Percentiles rank a stretch among this genome's conserved stretches.
phyloP scores from a whole-genome alignment of 2,888 invertebrate genomes.

The Globia sparganii region DNA sequence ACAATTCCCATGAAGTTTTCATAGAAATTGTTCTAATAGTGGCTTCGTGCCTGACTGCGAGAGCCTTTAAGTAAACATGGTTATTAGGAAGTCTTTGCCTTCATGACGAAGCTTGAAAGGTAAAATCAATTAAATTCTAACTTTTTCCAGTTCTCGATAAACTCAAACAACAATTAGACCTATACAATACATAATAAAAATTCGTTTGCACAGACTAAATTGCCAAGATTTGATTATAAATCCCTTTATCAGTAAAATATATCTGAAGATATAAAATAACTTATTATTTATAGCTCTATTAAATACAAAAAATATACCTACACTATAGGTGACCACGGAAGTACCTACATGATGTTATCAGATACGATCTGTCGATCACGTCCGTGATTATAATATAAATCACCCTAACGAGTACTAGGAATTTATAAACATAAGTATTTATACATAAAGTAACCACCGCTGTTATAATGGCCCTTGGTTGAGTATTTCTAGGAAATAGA shows the following conservation, averaged over 20 bases:
- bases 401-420: slow-evolving; percentile 31
- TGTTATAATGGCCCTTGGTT: neutral
- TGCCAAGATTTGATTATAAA: slow-evolving; percentile 28
- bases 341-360: slow-evolving; percentile 67
- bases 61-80: neutral
- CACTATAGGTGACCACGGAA: slow-evolving; percentile 54
- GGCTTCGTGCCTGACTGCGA: too few relatives aligned
- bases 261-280: slow-evolving; percentile 32
- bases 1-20: too few relatives aligned
- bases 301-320: slow-evolving; percentile 3
- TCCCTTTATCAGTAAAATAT: slow-evolving; percentile 36
- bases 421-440: slow-evolving; percentile 6
- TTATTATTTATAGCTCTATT: slow-evolving; percentile 25
- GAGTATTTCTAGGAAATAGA: slow-evolving; percentile 2
- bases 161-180: slow-evolving; percentile 2
- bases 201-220: neutral
- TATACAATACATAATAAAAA: neutral
- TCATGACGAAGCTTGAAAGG: neutral
- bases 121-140: neutral
- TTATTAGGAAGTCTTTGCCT: neutral
- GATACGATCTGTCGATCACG: slow-evolving; percentile 63
- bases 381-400: slow-evolving; percentile 55
- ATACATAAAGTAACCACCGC: slow-evolving; percentile 32
- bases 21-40: too few relatives aligned
- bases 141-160: neutral